A percentile compares a stretch with the other conserved stretches of the same genome.
Conservation (phyloP, 2,113 vertebrate genomes). For the Chiloscyllium plagiosum region DNA sequence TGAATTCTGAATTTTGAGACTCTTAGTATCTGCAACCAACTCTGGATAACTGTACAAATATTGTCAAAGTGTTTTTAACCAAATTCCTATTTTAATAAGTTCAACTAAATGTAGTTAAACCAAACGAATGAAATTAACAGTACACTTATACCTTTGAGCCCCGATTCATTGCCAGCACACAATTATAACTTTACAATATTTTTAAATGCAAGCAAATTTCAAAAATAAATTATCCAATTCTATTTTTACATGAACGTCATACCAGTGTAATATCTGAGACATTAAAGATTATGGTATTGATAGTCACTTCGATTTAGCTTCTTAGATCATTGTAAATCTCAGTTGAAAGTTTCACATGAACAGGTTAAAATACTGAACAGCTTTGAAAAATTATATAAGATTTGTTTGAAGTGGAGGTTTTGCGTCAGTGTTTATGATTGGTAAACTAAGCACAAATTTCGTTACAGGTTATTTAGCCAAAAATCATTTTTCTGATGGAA, state of each 20-base stretch:
- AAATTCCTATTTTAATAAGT: neutral
- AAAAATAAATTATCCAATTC: neutral
- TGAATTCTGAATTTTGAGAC: neutral
- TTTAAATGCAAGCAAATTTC: neutral
- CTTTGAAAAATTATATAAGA: constrained; percentile 5
- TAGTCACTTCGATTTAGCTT: neutral
- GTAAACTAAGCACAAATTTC: neutral
- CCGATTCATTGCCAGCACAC: neutral
- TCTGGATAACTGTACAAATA: neutral
- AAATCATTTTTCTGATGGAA: neutral
- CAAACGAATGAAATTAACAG: neutral
- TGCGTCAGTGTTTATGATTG: constrained; percentile 1
- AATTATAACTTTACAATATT: neutral
- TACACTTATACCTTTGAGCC: neutral
- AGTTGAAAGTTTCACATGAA: neutral
- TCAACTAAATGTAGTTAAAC: neutral
- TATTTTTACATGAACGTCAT: neutral
- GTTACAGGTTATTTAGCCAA: neutral
- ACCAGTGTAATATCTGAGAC: neutral
- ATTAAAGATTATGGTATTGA: neutral
- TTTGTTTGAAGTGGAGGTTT: neutral
- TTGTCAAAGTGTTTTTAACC: constrained; percentile 8
- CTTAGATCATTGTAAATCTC: neutral
- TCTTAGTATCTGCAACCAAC: neutral
- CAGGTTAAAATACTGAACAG: constrained; percentile 5